These are phyloP conservation scores for Chamaetylas fuelleborni DNA, from an alignment of 2,113 vertebrate species.

Conservation along the genomic window DNA sequence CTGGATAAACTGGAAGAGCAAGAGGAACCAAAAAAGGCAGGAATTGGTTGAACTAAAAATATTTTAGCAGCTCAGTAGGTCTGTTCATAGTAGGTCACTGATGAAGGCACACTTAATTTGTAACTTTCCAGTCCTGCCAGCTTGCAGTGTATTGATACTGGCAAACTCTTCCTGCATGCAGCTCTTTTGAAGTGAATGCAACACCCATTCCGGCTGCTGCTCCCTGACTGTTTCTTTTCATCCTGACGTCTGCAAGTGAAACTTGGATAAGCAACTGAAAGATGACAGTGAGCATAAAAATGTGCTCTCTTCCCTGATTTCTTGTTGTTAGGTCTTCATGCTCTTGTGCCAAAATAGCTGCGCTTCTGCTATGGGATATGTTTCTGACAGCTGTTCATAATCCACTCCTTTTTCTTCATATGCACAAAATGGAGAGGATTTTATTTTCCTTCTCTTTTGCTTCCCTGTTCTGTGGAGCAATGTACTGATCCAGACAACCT, in stretches of 20 bases:
- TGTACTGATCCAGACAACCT: not conserved
- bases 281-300: constrained; percentile 24
- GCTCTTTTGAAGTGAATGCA: constrained; percentile 6
- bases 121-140: constrained; percentile 51
- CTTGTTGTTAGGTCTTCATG: not conserved
- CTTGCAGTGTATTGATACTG: not conserved
- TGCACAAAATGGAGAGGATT: not conserved
- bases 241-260: constrained; percentile 4
- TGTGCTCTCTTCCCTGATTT: not conserved
- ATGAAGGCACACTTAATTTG: constrained; percentile 31
- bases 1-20: constrained; percentile 46
- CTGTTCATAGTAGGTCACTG: constrained; percentile 23
- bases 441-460: not conserved
- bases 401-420: not conserved
- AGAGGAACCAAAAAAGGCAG: constrained; percentile 40
- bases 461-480: not conserved
- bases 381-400: constrained; percentile 35
- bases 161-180: not conserved
- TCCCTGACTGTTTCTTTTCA: not conserved
- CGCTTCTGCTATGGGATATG: constrained; percentile 14
- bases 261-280: constrained; percentile 20
- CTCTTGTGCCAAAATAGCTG: constrained; percentile 18
- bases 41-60: constrained; percentile 17
- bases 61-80: not conserved
- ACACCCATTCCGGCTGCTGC: not conserved